These are phyloP conservation scores for Talpa occidentalis DNA, from an alignment of 2,113 vertebrate species.

Conservation along the genomic window DNA sequence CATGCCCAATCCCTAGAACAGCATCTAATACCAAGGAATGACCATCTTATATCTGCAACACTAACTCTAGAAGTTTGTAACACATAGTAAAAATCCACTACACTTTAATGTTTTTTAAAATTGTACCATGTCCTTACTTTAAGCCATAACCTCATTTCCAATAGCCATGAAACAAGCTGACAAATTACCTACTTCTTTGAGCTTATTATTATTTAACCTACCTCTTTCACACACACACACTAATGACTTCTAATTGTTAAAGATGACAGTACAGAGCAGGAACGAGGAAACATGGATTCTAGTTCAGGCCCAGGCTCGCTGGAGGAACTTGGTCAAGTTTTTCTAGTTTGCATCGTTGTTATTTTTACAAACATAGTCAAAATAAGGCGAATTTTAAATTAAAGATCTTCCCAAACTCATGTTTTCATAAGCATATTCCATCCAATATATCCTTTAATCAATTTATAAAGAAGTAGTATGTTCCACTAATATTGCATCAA, in stretches of 20 bases:
- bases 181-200: slow-evolving; percentile 6
- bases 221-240: background rate
- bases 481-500: background rate
- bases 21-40: background rate
- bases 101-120: slow-evolving; percentile 34
- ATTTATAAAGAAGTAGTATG: background rate
- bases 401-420: background rate
- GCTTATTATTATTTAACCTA: background rate
- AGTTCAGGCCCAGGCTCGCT: background rate
- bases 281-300: background rate
- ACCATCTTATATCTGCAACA: background rate
- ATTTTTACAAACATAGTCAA: slow-evolving; percentile 4
- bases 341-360: background rate
- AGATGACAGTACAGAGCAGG: background rate
- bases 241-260: background rate
- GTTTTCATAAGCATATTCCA: background rate
- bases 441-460: background rate
- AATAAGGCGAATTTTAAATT: slow-evolving; percentile 30
- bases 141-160: background rate
- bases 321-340: background rate
- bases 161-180: background rate
- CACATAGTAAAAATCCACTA: slow-evolving; percentile 10
- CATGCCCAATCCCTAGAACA: background rate
- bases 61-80: background rate
- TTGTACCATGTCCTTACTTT: background rate